These are phyloP conservation scores for Myopa testacea DNA, from an alignment of 2,888 invertebrate genomes.

Conservation along the genomic window DNA sequence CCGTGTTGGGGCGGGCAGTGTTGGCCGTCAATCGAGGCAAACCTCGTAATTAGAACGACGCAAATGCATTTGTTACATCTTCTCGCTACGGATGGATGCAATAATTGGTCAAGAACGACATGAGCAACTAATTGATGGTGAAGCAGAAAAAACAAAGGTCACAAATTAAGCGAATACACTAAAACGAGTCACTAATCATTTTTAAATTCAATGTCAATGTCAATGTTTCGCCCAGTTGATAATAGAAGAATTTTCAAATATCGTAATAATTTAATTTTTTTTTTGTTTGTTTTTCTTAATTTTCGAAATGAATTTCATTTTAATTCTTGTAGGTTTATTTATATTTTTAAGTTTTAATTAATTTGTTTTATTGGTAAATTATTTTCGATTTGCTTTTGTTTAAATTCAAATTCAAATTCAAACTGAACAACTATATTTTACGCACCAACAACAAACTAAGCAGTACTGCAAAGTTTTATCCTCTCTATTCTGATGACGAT, in stretches of 20 bases:
- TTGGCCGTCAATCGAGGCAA: not conserved
- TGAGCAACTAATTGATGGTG: not conserved
- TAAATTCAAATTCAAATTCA: no score
- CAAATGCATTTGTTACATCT: slow-evolving; percentile 2
- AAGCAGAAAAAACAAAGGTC: not conserved
- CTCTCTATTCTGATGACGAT: no score
- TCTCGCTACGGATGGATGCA: slow-evolving; percentile 1
- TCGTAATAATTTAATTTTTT: not conserved
- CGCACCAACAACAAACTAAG: no score
- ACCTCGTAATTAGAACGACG: slow-evolving; percentile 2
- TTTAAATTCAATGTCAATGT: no score
- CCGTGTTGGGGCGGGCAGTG: no score
- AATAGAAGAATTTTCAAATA: not conserved
- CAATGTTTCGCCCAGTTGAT: not conserved
- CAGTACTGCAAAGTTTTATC: no score
- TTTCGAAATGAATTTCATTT: not conserved
- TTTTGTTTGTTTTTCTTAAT: not conserved
- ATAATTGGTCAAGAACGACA: slow-evolving; percentile 21
- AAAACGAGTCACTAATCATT: no score
- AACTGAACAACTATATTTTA: no score
- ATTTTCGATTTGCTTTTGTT: not conserved
- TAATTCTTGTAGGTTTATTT: not conserved
- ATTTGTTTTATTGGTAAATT: no score
- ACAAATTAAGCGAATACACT: no score
- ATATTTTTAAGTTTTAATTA: not conserved